These are phyloP conservation scores for Dallia pectoralis DNA, from an alignment of 2,797 vertebrate species.

Conservation along the genomic window DNA sequence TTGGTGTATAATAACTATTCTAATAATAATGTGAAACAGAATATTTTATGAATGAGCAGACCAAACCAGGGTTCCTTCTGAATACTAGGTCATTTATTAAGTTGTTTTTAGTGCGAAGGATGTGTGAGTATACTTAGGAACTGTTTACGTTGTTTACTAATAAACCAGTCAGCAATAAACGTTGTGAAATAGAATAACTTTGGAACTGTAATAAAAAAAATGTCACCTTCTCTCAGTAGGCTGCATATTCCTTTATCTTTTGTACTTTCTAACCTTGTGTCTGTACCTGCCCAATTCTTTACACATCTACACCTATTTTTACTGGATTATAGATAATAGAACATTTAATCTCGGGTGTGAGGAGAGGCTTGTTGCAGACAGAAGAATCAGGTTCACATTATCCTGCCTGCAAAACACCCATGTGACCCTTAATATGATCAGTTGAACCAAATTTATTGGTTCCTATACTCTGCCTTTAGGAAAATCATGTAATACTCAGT, in stretches of 20 bases:
- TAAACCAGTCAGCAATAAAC: background rate
- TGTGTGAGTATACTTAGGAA: background rate
- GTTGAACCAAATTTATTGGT: no score
- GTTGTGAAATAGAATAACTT: background rate
- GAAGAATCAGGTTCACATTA: background rate
- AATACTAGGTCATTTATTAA: background rate
- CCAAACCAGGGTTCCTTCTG: background rate
- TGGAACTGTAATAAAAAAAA: conserved; percentile 1
- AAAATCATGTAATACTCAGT: no score
- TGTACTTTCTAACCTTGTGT: background rate
- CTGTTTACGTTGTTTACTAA: background rate
- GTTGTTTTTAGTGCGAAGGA: background rate
- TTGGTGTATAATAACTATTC: background rate
- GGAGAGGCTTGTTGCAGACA: background rate
- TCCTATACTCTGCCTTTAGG: no score
- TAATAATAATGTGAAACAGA: background rate
- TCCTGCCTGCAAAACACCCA: no score
- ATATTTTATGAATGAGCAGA: background rate
- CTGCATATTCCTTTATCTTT: background rate
- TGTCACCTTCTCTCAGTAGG: background rate
- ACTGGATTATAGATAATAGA: background rate
- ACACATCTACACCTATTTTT: no score
- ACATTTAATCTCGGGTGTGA: background rate
- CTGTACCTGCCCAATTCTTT: no score
- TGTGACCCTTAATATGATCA: no score